Conservation (phyloP, 2,888 invertebrate species). For the Hirtodrosophila duncani region DNA sequence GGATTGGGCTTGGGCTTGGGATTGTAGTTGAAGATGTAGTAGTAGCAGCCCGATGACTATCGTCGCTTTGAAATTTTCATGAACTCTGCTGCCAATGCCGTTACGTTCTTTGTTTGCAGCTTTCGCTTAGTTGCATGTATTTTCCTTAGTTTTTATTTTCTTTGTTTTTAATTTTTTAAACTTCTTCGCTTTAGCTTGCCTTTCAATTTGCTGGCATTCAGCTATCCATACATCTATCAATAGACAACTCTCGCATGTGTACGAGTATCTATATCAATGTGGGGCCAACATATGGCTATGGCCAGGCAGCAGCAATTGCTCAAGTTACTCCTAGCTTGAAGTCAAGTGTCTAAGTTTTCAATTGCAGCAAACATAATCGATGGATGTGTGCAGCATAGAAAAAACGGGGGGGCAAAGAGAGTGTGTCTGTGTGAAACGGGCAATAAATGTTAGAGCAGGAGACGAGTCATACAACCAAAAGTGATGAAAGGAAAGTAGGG, state of each 20-base stretch:
- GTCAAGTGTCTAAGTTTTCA: constrained; percentile 37
- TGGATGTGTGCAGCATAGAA: constrained; percentile 7
- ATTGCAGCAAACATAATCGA: constrained; percentile 40
- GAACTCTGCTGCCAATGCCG: constrained; percentile 22
- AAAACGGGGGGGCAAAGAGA: too few species aligned
- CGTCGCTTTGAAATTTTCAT: constrained; percentile 57
- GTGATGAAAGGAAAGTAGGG: too few species aligned
- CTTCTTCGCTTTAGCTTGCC: constrained; percentile 7
- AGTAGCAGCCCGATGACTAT: constrained; percentile 23
- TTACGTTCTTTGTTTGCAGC: constrained; percentile 8
- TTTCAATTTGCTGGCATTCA: constrained; percentile 41
- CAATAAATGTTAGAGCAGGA: too few species aligned
- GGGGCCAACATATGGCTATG: not conserved
- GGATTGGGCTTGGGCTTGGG: too few species aligned
- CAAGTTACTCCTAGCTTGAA: constrained; percentile 15
- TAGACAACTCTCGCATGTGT: too few species aligned
- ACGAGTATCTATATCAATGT: constrained; percentile 26
- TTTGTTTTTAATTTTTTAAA: not conserved
- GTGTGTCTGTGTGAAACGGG: too few species aligned
- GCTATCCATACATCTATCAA: constrained; percentile 17
- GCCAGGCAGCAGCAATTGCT: constrained; percentile 33
- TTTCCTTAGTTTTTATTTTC: constrained; percentile 40
- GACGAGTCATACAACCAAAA: too few species aligned
- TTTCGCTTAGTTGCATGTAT: constrained; percentile 14
- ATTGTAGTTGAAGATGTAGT: too few species aligned